Evolutionary conservation across 2,797 vertebrate genomes (phyloP), one percentile per base, ranked within the genome.

Genomic region (Chiloscyllium punctatum): DNA sequence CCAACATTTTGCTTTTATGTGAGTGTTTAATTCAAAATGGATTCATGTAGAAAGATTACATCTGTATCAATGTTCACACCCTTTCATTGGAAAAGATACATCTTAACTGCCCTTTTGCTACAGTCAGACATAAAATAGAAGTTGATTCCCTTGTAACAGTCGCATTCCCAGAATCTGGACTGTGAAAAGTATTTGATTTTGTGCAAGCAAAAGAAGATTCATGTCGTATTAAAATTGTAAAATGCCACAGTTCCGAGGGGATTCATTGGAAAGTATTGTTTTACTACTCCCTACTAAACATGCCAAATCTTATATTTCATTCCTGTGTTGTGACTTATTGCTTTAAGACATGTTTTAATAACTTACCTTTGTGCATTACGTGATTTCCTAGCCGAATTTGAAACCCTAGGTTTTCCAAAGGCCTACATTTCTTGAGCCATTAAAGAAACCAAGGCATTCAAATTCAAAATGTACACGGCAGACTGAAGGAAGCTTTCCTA

Each of bases 331-430:
- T 62, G 57, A 62, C 21, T 91, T 91, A 91, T 66, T 91, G 57
- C 53, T 91, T 91, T 91, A 33, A 21, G 88, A 33, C 57, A 66
- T 91, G 57, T 91, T n/a, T 91, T 91, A 91, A 91, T 91, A 66
- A 57, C 57, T 66, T 91, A 62, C 53, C 88, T 66, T 91, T 18
- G 57, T 33, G n/a, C 27, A 66, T 90, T 90, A n/a, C 30, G n/a
- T 91, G 30, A 30, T 66, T 91, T 91, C 62, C 33, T 62, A 23
- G 42, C 88, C 88, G n/a, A 68, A 84, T 84, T 84, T 48, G 42
- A 25, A 84, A 48, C 37, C 42, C 82, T 23, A 48, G 21, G 16
- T n/a, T 66, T 90, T 66, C 15, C 33, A 33, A 62, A 66, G 8
- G 15, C 88, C 57, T 91, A 66, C 16, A 91, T 91, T 66, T 68